Conservation (phyloP, 2,113 vertebrate species). For the Electrona antarctica region DNA sequence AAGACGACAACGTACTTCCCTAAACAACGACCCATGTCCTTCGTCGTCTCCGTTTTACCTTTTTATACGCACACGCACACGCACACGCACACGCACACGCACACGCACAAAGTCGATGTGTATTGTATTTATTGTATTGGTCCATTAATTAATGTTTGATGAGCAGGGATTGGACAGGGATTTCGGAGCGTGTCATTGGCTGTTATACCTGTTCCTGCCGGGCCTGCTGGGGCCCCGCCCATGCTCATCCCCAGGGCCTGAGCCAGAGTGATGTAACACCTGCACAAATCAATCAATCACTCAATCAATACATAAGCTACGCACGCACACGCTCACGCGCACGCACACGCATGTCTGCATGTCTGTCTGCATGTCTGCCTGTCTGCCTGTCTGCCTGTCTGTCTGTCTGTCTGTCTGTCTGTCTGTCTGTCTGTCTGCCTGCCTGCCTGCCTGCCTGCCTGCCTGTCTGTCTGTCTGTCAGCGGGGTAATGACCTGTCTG, state of each 20-base stretch:
- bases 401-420: too few species aligned
- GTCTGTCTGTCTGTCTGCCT: not conserved
- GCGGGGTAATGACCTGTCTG: not conserved
- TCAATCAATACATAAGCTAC: not conserved
- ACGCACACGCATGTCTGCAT: too few species aligned
- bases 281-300: slow-evolving; percentile 50
- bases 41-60: slow-evolving; percentile 92
- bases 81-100: not conserved
- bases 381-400: too few species aligned
- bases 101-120: too few species aligned
- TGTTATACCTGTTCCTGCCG: slow-evolving; percentile 89
- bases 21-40: slow-evolving; percentile 93
- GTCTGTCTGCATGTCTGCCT: too few species aligned
- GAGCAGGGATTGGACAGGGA: too few species aligned
- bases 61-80: slow-evolving; percentile 43
- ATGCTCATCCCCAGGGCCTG: slow-evolving; percentile 94
- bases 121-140: too few species aligned
- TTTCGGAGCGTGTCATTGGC: slow-evolving; percentile 20
- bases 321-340: too few species aligned
- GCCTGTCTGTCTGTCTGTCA: not conserved
- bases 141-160: too few species aligned
- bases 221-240: slow-evolving; percentile 91
- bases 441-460: not conserved
- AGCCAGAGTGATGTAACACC: slow-evolving; percentile 90
- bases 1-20: slow-evolving; percentile 94